phyloP scores from a whole-genome alignment of 2,797 vertebrate genomes.

The Pangasius krempfi region DNA sequence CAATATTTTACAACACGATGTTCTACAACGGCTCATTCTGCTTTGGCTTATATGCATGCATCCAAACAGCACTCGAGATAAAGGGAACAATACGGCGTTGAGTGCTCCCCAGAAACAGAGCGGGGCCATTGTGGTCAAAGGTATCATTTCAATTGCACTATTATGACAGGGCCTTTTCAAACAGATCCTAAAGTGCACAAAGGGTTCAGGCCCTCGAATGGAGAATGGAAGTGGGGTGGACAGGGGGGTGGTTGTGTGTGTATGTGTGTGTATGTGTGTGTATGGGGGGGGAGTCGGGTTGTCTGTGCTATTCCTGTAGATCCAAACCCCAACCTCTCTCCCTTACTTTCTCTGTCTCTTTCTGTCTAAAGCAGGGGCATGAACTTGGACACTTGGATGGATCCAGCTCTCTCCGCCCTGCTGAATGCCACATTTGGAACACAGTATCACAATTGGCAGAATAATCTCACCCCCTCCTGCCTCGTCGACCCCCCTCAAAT shows the following conservation, averaged over 20 bases:
- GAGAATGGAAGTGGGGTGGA: slow-evolving; percentile 79
- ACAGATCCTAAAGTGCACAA: slow-evolving; percentile 78
- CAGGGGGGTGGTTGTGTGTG: neutral
- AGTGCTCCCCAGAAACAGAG: slow-evolving; percentile 79
- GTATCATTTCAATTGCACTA: slow-evolving; percentile 80
- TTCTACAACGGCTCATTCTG: slow-evolving; percentile 77
- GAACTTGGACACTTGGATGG: slow-evolving; percentile 86
- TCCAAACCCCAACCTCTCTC: slow-evolving; percentile 79
- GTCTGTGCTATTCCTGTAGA: slow-evolving; percentile 62
- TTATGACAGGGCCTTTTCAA: slow-evolving; percentile 81
- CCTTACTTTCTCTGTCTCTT: slow-evolving; percentile 73
- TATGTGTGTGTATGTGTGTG: neutral
- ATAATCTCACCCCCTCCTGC: slow-evolving; percentile 78
- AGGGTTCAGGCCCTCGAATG: slow-evolving; percentile 85
- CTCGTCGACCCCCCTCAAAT: slow-evolving; percentile 73
- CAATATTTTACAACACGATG: slow-evolving; percentile 77
- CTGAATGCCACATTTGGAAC: slow-evolving; percentile 89
- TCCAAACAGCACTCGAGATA: slow-evolving; percentile 77
- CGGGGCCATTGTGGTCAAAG: slow-evolving; percentile 77
- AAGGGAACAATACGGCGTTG: slow-evolving; percentile 79
- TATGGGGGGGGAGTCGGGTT: neutral
- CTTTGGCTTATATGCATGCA: slow-evolving; percentile 76
- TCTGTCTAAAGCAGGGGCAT: slow-evolving; percentile 88
- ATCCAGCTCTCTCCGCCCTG: slow-evolving; percentile 80
- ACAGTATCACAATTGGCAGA: slow-evolving; percentile 91